phyloP scores from a whole-genome alignment of 2,797 vertebrate species.

The Leptoclinus maculatus region DNA sequence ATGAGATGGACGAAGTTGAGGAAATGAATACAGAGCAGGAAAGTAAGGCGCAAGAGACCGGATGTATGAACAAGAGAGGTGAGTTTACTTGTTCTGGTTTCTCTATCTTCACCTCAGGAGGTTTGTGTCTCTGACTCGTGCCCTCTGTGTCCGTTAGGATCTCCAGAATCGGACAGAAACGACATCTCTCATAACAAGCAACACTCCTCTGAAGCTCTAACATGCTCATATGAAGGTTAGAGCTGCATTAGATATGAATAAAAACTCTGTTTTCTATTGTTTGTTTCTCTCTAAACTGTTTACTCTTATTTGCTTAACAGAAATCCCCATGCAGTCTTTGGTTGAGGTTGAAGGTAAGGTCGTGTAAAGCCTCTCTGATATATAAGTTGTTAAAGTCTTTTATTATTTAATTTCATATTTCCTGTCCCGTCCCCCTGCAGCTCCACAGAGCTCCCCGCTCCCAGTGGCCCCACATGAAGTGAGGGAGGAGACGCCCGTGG shows the following conservation, averaged over 20 bases:
- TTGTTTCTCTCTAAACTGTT: slow-evolving; percentile 7
- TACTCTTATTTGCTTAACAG: slow-evolving; percentile 23
- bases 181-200: slow-evolving; percentile 22
- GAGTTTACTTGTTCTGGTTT: background rate
- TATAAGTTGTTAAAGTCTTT: background rate
- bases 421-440: background rate
- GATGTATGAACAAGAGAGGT: slow-evolving; percentile 55
- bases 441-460: slow-evolving; percentile 17
- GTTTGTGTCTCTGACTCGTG: background rate
- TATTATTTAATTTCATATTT: background rate
- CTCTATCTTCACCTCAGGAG: background rate
- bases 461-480: slow-evolving; percentile 35
- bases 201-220: slow-evolving; percentile 31
- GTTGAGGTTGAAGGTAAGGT: slow-evolving; percentile 41
- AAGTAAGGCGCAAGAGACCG: slow-evolving; percentile 38
- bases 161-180: slow-evolving; percentile 43
- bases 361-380: background rate
- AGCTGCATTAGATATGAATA: background rate
- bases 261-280: background rate
- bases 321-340: slow-evolving; percentile 14
- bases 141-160: slow-evolving; percentile 19
- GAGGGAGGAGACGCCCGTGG: slow-evolving; percentile 57
- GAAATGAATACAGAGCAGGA: slow-evolving; percentile 42
- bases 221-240: slow-evolving; percentile 55
- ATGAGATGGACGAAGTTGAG: slow-evolving; percentile 43